Evolutionary conservation across 2,888 invertebrate species (phyloP).

Genomic region (Euspilapteryx auroguttella): DNA sequence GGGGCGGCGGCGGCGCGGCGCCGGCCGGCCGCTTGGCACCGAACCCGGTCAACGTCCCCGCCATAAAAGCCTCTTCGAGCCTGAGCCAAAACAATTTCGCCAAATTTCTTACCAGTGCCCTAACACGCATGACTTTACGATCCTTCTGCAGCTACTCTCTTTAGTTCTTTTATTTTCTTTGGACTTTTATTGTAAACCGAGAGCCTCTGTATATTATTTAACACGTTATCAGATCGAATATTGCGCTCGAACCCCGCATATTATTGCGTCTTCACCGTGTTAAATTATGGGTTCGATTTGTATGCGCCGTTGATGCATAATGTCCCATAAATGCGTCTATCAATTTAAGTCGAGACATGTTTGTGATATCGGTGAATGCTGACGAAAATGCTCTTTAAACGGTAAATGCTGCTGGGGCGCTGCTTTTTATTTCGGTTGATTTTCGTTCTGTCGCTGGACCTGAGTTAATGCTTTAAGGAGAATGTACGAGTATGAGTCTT

Average conservation of each 20-base stretch:
- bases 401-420: no score
- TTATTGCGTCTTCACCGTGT: conserved; percentile 8
- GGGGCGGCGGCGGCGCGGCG: no score
- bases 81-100: conserved; percentile 54
- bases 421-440: no score
- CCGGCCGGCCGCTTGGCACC: conserved; percentile 53
- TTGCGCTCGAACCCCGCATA: conserved; percentile 15
- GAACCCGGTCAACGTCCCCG: conserved; percentile 50
- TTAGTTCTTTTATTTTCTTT: conserved; percentile 20
- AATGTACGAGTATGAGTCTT: no score
- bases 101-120: conserved; percentile 49
- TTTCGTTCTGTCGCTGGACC: no score
- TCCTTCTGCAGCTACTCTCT: conserved; percentile 22
- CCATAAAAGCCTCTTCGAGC: conserved; percentile 48
- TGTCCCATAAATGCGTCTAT: no score
- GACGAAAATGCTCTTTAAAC: no score
- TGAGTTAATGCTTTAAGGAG: no score
- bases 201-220: conserved; percentile 27
- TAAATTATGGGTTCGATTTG: no score
- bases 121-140: conserved; percentile 52
- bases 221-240: conserved; percentile 30
- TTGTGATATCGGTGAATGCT: no score
- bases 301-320: no score
- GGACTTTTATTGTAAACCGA: conserved; percentile 35
- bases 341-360: no score